Evolutionary conservation across 2,113 vertebrate species (phyloP).

Genomic region (Campylomormyrus numenius): DNA sequence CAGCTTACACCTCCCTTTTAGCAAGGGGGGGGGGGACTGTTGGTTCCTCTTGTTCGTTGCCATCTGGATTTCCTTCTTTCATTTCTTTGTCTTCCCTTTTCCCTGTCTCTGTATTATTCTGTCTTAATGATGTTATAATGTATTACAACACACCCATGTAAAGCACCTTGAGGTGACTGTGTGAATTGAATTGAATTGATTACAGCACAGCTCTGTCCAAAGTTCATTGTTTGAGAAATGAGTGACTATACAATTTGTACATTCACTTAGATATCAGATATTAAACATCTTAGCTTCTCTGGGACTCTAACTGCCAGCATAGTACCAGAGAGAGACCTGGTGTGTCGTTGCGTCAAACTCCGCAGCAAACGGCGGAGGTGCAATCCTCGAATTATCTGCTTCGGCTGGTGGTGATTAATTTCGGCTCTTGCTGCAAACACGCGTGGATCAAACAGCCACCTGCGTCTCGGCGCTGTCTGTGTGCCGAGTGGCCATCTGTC

Average conservation of each 20-base stretch:
- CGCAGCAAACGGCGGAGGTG: not conserved
- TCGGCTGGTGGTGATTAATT: not conserved
- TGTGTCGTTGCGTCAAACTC: not conserved
- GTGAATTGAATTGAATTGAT: not conserved
- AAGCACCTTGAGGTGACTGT: not conserved
- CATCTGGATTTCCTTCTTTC: not conserved
- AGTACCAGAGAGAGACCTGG: not conserved
- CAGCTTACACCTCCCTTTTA: not conserved
- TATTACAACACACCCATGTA: not conserved
- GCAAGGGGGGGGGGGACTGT: not conserved
- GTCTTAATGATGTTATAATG: not conserved
- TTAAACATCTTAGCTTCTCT: not conserved
- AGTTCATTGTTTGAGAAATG: not conserved
- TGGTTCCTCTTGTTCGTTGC: not conserved
- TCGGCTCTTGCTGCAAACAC: not conserved
- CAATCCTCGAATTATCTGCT: not conserved
- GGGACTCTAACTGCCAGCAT: not conserved
- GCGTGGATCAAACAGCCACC: not conserved
- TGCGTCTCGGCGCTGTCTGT: not conserved
- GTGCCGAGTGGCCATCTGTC: not conserved
- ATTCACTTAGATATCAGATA: not conserved
- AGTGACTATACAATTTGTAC: not conserved
- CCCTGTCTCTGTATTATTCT: not conserved
- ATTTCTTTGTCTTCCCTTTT: not conserved
- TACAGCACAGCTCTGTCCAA: not conserved